Evolutionary conservation across 1,140 invertebrate genomes (phyloP).

Genomic region (Platyura marginata): DNA sequence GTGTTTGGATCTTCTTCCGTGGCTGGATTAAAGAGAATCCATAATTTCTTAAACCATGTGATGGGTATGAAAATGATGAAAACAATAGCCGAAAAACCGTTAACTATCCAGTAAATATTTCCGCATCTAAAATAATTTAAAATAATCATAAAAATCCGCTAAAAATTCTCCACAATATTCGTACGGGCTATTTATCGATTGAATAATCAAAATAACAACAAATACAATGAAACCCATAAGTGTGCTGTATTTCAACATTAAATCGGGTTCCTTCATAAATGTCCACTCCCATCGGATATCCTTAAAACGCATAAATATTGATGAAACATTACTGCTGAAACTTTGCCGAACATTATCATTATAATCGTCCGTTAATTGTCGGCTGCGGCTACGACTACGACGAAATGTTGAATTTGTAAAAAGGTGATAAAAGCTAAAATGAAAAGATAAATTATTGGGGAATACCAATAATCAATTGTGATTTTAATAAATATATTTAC

Average conservation of each 20-base stretch:
- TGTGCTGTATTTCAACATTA: slow-evolving; percentile 23
- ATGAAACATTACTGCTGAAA: slow-evolving; percentile 21
- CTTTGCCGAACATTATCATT: background rate
- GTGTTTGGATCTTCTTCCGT: slow-evolving; percentile 8
- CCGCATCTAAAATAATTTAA: background rate
- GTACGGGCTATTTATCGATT: slow-evolving; percentile 10
- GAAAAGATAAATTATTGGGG: too few species aligned
- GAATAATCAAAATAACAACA: slow-evolving; percentile 14
- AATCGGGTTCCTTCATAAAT: slow-evolving; percentile 17
- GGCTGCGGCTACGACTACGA: background rate
- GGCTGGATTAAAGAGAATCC: slow-evolving; percentile 19
- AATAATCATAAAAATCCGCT: background rate
- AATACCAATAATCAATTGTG: background rate
- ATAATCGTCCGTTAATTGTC: background rate
- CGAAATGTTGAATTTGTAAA: background rate
- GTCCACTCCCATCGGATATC: slow-evolving; percentile 19
- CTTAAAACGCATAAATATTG: slow-evolving; percentile 17
- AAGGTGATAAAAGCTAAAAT: slow-evolving; percentile 1
- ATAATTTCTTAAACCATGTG: slow-evolving; percentile 24
- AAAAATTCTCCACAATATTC: slow-evolving; percentile 1
- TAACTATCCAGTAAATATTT: slow-evolving; percentile 6
- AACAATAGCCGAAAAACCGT: slow-evolving; percentile 11
- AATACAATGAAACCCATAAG: slow-evolving; percentile 9
- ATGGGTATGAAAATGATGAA: slow-evolving; percentile 20
- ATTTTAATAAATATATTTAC: slow-evolving; percentile 8